A percentile compares a stretch with the other conserved stretches of the same genome.
Evolutionary conservation across 2,113 vertebrate genomes (phyloP).

Genomic region (Bothrops jararaca): DNA sequence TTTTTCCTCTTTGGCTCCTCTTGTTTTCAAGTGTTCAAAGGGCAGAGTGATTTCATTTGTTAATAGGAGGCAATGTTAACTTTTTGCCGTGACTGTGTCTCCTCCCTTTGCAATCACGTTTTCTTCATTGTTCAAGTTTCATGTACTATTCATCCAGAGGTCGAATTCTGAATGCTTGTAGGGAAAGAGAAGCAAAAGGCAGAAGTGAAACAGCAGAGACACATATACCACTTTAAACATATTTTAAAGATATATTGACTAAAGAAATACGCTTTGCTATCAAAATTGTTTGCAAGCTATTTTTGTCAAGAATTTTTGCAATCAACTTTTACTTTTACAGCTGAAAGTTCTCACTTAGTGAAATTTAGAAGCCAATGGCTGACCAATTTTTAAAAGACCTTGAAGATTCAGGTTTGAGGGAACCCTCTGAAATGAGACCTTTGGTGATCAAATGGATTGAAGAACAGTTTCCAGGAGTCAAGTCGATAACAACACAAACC

Average conservation of each 20-base stretch:
- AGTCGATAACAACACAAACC: background rate
- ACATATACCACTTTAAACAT: background rate
- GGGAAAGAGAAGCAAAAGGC: background rate
- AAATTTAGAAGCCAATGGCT: background rate
- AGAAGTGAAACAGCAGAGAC: background rate
- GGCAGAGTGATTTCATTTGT: background rate
- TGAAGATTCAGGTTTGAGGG: fast-evolving
- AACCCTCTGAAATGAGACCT: background rate
- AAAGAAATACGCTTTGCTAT: background rate
- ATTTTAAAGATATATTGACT: background rate
- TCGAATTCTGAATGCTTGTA: background rate
- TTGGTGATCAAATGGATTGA: background rate
- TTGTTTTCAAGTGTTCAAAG: background rate
- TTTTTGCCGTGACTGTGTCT: background rate
- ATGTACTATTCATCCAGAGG: background rate
- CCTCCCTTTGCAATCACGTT: background rate
- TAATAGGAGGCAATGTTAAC: background rate
- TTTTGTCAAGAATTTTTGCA: background rate
- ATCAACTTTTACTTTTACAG: background rate
- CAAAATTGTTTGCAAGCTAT: background rate
- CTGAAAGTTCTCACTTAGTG: background rate
- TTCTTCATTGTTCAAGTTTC: background rate
- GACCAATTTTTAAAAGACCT: background rate
- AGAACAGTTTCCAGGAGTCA: background rate
- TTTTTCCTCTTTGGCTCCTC: background rate